A percentile compares a stretch with the other conserved stretches of the same genome.
phyloP scores from a whole-genome alignment of 2,888 invertebrate genomes.

The Ditylenchus weischeri region DNA sequence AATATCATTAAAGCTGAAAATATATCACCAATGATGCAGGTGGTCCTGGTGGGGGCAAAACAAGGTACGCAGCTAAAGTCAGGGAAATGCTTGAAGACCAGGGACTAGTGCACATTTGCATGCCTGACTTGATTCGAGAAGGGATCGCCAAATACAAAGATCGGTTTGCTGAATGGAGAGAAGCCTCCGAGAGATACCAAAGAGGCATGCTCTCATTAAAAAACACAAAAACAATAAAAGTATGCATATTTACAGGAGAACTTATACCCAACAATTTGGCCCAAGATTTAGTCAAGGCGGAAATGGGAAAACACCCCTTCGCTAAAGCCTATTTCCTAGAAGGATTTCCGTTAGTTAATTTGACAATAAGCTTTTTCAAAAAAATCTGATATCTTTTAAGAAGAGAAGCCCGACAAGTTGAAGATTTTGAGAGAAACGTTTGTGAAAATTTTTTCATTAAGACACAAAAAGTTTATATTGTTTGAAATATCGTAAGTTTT shows the following conservation, averaged over 20 bases:
- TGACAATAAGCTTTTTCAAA: too few species aligned
- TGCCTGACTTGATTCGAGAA: conserved; percentile 53
- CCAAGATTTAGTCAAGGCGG: conserved; percentile 55
- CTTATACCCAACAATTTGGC: conserved; percentile 57
- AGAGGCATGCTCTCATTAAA: conserved; percentile 36
- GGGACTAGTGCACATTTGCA: conserved; percentile 57
- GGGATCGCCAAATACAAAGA: conserved; percentile 56
- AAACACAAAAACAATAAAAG: neutral
- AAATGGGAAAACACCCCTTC: conserved; percentile 53
- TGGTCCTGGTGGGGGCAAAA: conserved; percentile 58
- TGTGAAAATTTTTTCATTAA: conserved; percentile 1
- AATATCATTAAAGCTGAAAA: conserved; percentile 1
- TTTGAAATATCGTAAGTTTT: neutral
- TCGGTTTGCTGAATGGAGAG: conserved; percentile 56
- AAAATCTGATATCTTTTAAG: too few species aligned
- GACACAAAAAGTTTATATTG: neutral
- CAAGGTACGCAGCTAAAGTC: conserved; percentile 51
- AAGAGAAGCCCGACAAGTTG: conserved; percentile 56
- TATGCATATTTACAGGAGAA: conserved; percentile 43
- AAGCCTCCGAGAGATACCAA: conserved; percentile 52
- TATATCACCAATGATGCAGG: conserved; percentile 34
- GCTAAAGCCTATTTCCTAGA: conserved; percentile 55
- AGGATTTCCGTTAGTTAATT: conserved; percentile 44
- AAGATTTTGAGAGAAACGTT: conserved; percentile 58
- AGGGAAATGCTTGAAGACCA: conserved; percentile 37